Evolutionary conservation across 2,797 vertebrate species (phyloP).

Genomic region (Karalla daura): DNA sequence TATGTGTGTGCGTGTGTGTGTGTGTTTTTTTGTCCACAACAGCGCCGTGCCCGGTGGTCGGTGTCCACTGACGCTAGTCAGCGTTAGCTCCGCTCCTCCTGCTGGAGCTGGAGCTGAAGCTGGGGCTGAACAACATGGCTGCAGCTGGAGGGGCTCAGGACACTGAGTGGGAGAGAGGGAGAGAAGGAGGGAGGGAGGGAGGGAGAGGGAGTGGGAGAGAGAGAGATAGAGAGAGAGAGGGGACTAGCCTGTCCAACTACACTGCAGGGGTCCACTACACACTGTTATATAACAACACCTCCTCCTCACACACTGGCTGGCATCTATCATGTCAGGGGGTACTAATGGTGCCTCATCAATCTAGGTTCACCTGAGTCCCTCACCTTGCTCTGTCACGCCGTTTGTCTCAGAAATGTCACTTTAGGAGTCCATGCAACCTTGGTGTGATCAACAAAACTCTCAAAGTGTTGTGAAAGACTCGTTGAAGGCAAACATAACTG

Average conservation of each 20-base stretch:
- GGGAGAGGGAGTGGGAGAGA: too few species aligned
- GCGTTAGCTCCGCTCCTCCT: slow-evolving; percentile 42
- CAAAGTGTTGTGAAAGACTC: too few species aligned
- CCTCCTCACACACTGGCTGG: not conserved
- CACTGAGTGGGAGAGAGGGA: too few species aligned
- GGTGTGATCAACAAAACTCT: too few species aligned
- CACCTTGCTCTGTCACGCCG: too few species aligned
- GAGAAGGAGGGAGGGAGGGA: too few species aligned
- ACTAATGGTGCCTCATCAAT: not conserved
- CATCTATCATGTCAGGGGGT: not conserved
- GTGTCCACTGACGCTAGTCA: slow-evolving; percentile 73
- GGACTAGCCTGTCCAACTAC: slow-evolving; percentile 45
- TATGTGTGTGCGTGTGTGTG: slow-evolving; percentile 54
- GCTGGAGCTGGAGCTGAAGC: slow-evolving; percentile 50
- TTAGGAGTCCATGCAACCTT: not conserved
- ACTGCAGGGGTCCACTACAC: slow-evolving; percentile 12
- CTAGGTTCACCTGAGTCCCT: too few species aligned
- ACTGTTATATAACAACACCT: not conserved
- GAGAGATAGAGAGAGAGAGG: too few species aligned
- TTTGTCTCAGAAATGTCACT: not conserved
- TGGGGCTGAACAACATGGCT: slow-evolving; percentile 81
- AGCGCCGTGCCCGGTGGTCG: slow-evolving; percentile 78
- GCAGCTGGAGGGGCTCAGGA: slow-evolving; percentile 68
- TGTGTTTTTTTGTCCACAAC: slow-evolving; percentile 76
- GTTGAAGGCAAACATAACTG: too few species aligned